Percentiles rank a stretch among this genome's conserved stretches.
phyloP scores from a whole-genome alignment of 1,140 invertebrate species.

The Zaprionus ornatus region DNA sequence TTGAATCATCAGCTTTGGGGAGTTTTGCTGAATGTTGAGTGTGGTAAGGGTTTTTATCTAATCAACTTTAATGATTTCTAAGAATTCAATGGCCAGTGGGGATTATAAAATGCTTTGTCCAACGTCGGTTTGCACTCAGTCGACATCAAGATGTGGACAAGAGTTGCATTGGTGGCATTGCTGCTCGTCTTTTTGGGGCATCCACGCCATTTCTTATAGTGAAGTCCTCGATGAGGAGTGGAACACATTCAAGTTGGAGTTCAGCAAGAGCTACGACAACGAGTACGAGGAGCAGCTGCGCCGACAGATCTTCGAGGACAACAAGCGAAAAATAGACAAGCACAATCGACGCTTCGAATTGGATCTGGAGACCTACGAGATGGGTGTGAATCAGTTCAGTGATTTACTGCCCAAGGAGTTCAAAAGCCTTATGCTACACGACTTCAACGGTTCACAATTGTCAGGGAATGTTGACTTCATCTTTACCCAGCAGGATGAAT shows the following conservation, averaged over 20 bases:
- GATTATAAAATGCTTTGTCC: neutral
- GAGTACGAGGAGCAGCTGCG: constrained; percentile 84
- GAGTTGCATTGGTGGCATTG: constrained; percentile 5
- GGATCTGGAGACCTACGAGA: constrained; percentile 87
- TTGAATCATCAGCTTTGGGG: neutral
- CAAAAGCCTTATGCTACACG: constrained; percentile 90
- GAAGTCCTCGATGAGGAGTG: constrained; percentile 23
- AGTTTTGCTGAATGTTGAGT: no score
- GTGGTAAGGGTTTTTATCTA: neutral
- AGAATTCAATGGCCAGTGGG: neutral
- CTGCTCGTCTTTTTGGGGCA: neutral
- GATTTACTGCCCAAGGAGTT: constrained; percentile 92
- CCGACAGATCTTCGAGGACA: constrained; percentile 92
- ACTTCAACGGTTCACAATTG: constrained; percentile 83
- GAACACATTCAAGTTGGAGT: constrained; percentile 15
- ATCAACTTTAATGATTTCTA: neutral
- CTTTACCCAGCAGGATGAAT: neutral
- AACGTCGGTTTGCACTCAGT: neutral
- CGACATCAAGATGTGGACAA: constrained; percentile 10
- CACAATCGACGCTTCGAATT: constrained; percentile 90
- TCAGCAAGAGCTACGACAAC: constrained; percentile 12
- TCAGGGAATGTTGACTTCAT: neutral
- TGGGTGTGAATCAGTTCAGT: constrained; percentile 91
- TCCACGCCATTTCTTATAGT: neutral
- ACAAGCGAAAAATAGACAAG: constrained; percentile 90